Evolutionary conservation across 2,797 vertebrate genomes (phyloP).

Genomic region (Columba guinea): DNA sequence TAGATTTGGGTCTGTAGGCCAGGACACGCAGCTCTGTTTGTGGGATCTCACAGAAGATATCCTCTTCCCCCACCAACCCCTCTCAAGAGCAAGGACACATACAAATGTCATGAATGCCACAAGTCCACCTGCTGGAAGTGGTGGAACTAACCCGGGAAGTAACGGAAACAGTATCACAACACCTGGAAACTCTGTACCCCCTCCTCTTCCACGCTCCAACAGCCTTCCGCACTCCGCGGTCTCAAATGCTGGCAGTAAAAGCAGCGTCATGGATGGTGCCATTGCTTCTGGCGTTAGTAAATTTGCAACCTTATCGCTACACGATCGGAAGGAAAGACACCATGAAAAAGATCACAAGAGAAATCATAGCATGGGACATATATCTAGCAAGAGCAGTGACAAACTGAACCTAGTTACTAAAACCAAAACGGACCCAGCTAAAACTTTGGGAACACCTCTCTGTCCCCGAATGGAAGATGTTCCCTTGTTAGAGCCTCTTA

Average conservation of each 20-base stretch:
- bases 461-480: constrained; percentile 98
- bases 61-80: constrained; percentile 94
- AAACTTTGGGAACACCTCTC: constrained; percentile 93
- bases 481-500: constrained; percentile 96
- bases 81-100: constrained; percentile 95
- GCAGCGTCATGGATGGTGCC: constrained; percentile 88
- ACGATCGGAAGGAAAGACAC: constrained; percentile 95
- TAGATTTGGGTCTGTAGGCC: constrained; percentile 95
- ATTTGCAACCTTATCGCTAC: constrained; percentile 94
- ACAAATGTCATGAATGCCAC: constrained; percentile 97
- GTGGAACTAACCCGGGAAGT: constrained; percentile 78
- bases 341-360: constrained; percentile 98
- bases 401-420: constrained; percentile 95
- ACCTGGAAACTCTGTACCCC: constrained; percentile 83
- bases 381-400: constrained; percentile 99
- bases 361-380: constrained; percentile 99
- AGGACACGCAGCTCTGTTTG: constrained; percentile 97
- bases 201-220: constrained; percentile 93
- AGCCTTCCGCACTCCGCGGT: constrained; percentile 91
- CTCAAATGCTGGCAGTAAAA: constrained; percentile 84
- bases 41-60: constrained; percentile 99
- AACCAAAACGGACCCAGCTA: constrained; percentile 94
- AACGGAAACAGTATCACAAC: constrained; percentile 82
- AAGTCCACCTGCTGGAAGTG: constrained; percentile 84
- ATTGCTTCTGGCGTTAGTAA: constrained; percentile 92